A percentile compares a stretch with the other conserved stretches of the same genome.
phyloP scores from a whole-genome alignment of 2,113 vertebrate species.

The Gymnarchus niloticus region DNA sequence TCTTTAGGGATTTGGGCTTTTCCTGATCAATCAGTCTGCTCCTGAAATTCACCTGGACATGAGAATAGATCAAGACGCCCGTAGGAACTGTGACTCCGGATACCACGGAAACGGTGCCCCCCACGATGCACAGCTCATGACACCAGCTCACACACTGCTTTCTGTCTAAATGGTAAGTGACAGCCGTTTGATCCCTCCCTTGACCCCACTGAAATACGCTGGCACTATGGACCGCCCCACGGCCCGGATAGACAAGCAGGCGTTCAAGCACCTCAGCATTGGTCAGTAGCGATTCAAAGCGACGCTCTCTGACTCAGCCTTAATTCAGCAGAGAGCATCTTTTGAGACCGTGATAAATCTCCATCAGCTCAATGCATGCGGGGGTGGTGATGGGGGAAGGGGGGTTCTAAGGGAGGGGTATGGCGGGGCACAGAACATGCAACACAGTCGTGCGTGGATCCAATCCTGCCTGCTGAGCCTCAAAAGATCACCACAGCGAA shows the following conservation, averaged over 20 bases:
- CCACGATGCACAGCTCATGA: neutral
- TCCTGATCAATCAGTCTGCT: neutral
- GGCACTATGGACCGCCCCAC: too few relatives aligned
- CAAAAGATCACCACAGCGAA: neutral
- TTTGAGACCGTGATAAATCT: neutral
- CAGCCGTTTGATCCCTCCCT: neutral
- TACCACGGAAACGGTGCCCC: neutral
- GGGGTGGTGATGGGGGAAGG: neutral
- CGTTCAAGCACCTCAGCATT: neutral
- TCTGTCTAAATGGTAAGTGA: neutral
- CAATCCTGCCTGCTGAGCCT: neutral
- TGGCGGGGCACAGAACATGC: neutral
- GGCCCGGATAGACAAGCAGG: neutral
- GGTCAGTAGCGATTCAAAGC: neutral
- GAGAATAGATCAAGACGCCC: neutral
- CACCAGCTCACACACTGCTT: neutral
- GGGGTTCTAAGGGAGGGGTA: neutral
- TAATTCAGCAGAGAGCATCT: neutral
- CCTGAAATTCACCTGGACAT: neutral
- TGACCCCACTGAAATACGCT: too few relatives aligned
- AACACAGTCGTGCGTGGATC: neutral
- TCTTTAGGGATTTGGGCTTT: neutral
- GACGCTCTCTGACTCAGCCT: neutral
- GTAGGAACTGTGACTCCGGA: neutral
- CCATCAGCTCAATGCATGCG: conserved; percentile 4